Evolutionary conservation across 2,888 invertebrate genomes (phyloP).

Genomic region (Chrysolina haemoptera): DNA sequence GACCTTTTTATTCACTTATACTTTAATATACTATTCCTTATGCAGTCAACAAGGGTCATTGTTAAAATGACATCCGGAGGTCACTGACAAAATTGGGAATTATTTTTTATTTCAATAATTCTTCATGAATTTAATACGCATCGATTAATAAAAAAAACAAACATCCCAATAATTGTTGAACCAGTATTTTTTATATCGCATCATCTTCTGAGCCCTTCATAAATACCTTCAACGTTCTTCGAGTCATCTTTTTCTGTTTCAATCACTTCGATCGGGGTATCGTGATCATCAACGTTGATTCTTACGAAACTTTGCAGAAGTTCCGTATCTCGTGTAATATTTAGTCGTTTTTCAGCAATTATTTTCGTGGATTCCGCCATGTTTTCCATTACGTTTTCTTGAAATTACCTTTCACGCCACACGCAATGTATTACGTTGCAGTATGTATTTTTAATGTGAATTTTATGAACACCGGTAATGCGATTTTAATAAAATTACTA

Average conservation of each 20-base stretch:
- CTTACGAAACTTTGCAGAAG: constrained; percentile 86
- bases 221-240: constrained; percentile 41
- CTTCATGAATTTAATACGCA: too few relatives aligned
- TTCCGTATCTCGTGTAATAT: constrained; percentile 77
- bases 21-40: too few relatives aligned
- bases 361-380: constrained; percentile 53
- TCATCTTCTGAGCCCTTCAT: not conserved
- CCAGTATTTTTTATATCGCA: not conserved
- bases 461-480: constrained; percentile 34
- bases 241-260: constrained; percentile 36
- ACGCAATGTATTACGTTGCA: constrained; percentile 34
- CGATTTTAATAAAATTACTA: constrained; percentile 37
- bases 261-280: constrained; percentile 43
- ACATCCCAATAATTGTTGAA: not conserved
- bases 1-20: too few relatives aligned
- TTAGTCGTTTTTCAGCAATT: constrained; percentile 58
- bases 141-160: not conserved
- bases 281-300: constrained; percentile 76
- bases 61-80: too few relatives aligned
- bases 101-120: too few relatives aligned
- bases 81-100: too few relatives aligned
- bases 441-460: constrained; percentile 29
- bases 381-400: constrained; percentile 25
- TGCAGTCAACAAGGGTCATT: too few relatives aligned
- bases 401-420: constrained; percentile 26